A percentile compares a stretch with the other conserved stretches of the same genome.
Evolutionary conservation across 2,888 invertebrate genomes (phyloP).

Genomic region (Volucella bombylans): DNA sequence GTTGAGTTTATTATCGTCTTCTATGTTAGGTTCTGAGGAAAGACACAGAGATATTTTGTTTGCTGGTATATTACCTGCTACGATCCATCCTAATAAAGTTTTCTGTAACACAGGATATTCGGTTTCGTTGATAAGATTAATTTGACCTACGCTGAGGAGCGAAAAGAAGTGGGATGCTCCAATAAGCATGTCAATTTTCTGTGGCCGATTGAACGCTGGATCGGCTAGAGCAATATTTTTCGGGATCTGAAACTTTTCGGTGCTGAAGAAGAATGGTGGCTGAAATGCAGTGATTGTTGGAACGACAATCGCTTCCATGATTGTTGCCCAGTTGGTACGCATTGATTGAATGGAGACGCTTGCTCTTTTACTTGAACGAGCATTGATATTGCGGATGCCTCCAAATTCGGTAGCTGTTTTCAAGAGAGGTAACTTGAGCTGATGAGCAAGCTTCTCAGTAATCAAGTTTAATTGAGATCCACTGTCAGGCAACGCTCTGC

Average conservation of each 20-base stretch:
- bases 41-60: no score
- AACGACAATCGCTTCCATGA: conserved; percentile 4
- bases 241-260: background rate
- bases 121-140: background rate
- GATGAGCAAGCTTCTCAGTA: no score
- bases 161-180: conserved; percentile 21
- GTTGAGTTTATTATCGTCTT: no score
- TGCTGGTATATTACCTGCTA: no score
- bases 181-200: conserved; percentile 12
- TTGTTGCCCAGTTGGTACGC: background rate
- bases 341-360: background rate
- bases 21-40: no score
- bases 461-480: background rate
- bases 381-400: background rate
- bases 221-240: conserved; percentile 10
- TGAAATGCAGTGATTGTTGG: conserved; percentile 7
- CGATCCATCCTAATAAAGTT: background rate
- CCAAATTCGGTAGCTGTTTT: no score
- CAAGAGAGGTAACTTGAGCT: no score
- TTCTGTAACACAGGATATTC: background rate
- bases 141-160: background rate
- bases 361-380: background rate
- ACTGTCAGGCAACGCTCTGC: conserved; percentile 1
- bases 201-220: conserved; percentile 8
- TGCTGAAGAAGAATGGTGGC: background rate